Conservation (phyloP, 2,797 vertebrate species). For the Acanthis flammea region DNA sequence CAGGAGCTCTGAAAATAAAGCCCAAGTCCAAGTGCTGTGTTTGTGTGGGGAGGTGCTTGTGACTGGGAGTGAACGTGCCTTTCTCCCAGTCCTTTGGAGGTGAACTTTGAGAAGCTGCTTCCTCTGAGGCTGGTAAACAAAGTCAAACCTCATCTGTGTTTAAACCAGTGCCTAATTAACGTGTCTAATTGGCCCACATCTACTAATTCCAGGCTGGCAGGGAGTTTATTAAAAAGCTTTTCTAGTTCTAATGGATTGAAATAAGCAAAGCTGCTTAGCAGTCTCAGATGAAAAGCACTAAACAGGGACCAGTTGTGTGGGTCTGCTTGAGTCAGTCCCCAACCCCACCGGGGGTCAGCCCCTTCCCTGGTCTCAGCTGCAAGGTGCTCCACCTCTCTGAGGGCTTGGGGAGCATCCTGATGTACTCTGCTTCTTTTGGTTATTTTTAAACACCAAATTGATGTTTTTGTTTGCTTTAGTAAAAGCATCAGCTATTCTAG, state of each 20-base stretch:
- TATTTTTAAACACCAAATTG: neutral
- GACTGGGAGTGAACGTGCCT: rapidly evolving
- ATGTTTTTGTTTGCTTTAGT: neutral
- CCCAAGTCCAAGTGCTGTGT: neutral
- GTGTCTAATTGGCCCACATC: neutral
- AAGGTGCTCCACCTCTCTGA: neutral
- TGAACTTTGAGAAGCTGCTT: neutral
- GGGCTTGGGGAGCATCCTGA: neutral
- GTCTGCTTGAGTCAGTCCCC: neutral
- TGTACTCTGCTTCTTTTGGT: neutral
- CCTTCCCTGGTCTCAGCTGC: rapidly evolving
- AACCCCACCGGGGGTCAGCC: rapidly evolving
- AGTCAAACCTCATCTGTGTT: slow-evolving; percentile 7
- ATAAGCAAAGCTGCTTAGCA: neutral
- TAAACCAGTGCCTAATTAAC: slow-evolving; percentile 14
- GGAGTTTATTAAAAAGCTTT: slow-evolving; percentile 31
- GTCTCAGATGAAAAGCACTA: neutral
- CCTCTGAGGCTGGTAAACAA: neutral
- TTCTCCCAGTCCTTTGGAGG: neutral
- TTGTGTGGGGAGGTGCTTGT: neutral
- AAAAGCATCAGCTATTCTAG: neutral
- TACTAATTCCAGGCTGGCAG: neutral
- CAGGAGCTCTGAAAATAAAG: slow-evolving; percentile 20
- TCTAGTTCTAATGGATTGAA: slow-evolving; percentile 6
- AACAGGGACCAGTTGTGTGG: neutral